phyloP scores from a whole-genome alignment of 2,113 vertebrate species.

The Lucifuga dentata region DNA sequence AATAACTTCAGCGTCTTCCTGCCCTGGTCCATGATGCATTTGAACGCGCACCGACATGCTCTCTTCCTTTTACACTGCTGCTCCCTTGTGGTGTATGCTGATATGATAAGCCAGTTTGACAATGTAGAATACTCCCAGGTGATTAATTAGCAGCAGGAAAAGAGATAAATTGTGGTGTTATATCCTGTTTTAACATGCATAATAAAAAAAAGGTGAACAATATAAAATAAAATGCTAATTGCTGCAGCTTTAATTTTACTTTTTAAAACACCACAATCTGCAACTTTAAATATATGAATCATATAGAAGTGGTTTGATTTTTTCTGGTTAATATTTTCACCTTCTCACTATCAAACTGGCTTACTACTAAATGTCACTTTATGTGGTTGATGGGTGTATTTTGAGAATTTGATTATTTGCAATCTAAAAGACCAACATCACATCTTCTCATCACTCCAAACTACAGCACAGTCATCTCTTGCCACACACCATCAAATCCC shows the following conservation, averaged over 20 bases:
- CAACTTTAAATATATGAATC: not conserved
- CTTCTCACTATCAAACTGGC: not conserved
- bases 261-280: not conserved
- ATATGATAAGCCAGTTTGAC: constrained; percentile 48
- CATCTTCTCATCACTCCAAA: constrained; percentile 3
- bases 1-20: constrained; percentile 1
- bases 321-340: not conserved
- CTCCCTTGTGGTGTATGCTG: constrained; percentile 86
- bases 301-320: not conserved
- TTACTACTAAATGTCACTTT: not conserved
- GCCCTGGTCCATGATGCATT: constrained; percentile 3
- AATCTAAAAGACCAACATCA: not conserved
- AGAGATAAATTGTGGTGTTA: constrained; percentile 12
- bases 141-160: constrained; percentile 44
- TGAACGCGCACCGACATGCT: not conserved
- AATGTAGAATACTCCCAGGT: constrained; percentile 19
- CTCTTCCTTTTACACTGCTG: constrained; percentile 87
- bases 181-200: constrained; percentile 15
- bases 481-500: constrained; percentile 4
- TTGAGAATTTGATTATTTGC: constrained; percentile 1
- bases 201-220: not conserved
- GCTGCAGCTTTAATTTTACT: not conserved
- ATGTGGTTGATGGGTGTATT: constrained; percentile 11
- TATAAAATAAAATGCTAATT: constrained; percentile 7
- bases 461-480: not conserved